Evolutionary conservation across 2,113 vertebrate species (phyloP).

Genomic region (Alectura lathami): DNA sequence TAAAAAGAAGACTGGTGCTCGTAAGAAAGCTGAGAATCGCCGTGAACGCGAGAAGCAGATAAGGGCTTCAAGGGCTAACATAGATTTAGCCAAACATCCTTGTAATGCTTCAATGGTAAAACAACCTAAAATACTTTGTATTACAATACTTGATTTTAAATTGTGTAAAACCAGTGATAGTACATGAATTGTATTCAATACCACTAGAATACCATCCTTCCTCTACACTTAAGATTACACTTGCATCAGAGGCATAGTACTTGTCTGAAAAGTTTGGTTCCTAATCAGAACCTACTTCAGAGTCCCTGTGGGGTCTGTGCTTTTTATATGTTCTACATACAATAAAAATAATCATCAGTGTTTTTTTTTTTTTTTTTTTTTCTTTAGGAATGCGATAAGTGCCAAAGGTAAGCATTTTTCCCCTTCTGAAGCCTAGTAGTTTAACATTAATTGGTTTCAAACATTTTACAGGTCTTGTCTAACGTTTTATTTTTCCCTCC

Average conservation of each 20-base stretch:
- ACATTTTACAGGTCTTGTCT: background rate
- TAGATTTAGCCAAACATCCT: constrained; percentile 95
- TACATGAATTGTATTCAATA: background rate
- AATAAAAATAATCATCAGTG: constrained; percentile 34
- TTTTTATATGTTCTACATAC: background rate
- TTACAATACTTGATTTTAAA: background rate
- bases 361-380: constrained; percentile 33
- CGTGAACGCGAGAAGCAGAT: constrained; percentile 93
- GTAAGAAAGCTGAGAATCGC: constrained; percentile 95
- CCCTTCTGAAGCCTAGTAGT: background rate
- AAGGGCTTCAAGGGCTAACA: constrained; percentile 84
- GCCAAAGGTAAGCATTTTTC: constrained; percentile 86
- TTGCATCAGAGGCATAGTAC: background rate
- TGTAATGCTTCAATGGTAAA: constrained; percentile 93
- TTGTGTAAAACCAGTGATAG: background rate
- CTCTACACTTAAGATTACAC: background rate
- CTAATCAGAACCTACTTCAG: background rate
- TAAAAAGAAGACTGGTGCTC: constrained; percentile 97
- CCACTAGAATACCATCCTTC: background rate
- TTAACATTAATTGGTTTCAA: background rate
- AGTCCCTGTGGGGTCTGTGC: background rate
- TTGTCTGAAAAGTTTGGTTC: background rate
- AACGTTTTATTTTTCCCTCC: background rate
- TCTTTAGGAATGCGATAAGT: constrained; percentile 96
- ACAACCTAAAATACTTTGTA: background rate